Evolutionary conservation across 2,888 invertebrate species (phyloP).

Genomic region (Heteropelma amictum): DNA sequence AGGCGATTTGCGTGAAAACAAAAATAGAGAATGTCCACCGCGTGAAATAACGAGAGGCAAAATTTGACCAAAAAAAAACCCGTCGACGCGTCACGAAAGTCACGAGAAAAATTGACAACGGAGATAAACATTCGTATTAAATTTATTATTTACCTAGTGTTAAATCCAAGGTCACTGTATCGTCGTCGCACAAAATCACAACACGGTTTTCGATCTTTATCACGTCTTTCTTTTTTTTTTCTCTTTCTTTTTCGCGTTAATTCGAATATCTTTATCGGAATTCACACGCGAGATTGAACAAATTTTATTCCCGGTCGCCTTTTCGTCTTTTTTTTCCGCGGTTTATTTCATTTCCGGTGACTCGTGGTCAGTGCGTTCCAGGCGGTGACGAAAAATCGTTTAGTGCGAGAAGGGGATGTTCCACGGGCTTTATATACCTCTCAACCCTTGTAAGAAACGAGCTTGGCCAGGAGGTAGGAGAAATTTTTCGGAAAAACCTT

Average conservation of each 20-base stretch:
- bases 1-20: background rate
- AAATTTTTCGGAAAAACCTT: slow-evolving; percentile 55
- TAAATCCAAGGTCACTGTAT: slow-evolving; percentile 64
- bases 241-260: background rate
- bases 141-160: slow-evolving; percentile 57
- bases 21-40: no score
- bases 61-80: background rate
- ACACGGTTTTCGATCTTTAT: slow-evolving; percentile 55
- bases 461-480: slow-evolving; percentile 53
- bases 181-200: slow-evolving; percentile 62
- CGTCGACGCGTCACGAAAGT: background rate
- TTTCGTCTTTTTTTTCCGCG: background rate
- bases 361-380: slow-evolving; percentile 5
- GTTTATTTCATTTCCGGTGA: background rate
- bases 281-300: background rate
- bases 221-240: no score
- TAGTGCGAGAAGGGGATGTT: slow-evolving; percentile 57
- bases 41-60: background rate
- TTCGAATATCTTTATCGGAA: slow-evolving; percentile 11
- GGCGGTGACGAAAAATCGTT: slow-evolving; percentile 57
- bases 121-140: background rate
- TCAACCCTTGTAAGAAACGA: slow-evolving; percentile 64
- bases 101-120: background rate
- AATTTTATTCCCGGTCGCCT: background rate
- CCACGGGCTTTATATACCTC: slow-evolving; percentile 63